These are phyloP conservation scores for Rhynchotus rufescens DNA, from an alignment of 2,797 vertebrate species.

Conservation along the genomic window DNA sequence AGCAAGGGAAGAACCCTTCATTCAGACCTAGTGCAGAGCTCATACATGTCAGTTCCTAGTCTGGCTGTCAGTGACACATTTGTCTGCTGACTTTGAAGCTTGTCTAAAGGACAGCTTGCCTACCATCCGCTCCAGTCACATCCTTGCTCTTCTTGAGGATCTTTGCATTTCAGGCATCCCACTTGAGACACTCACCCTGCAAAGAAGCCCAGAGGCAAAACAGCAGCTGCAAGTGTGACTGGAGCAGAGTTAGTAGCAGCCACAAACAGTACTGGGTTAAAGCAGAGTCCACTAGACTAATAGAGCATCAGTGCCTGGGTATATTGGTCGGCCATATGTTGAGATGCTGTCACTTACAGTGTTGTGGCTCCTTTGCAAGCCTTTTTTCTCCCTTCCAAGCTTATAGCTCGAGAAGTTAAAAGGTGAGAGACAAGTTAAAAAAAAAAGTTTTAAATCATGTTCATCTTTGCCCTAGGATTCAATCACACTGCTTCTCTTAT, in stretches of 20 bases:
- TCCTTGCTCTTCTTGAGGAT: not conserved
- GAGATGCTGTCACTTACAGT: not conserved
- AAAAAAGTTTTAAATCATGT: not conserved
- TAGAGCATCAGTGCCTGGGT: not conserved
- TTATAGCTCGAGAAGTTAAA: not conserved
- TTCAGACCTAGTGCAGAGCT: not conserved
- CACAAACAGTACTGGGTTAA: not conserved
- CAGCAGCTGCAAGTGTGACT: not conserved
- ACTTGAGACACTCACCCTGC: not conserved
- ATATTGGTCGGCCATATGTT: not conserved
- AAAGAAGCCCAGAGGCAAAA: not conserved
- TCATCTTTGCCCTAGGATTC: not conserved
- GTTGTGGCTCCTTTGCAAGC: not conserved
- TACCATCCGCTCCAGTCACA: not conserved
- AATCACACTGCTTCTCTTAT: not conserved
- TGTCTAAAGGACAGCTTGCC: not conserved
- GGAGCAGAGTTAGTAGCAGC: not conserved
- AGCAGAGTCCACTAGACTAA: not conserved
- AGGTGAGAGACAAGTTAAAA: not conserved
- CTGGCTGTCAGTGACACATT: not conserved
- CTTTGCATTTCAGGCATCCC: not conserved
- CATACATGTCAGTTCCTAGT: not conserved
- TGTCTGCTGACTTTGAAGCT: not conserved
- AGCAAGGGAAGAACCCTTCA: not conserved
- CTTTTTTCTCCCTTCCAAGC: no score